These are phyloP conservation scores for Harmothoe impar DNA, from an alignment of 2,888 invertebrate genomes.

Conservation along the genomic window DNA sequence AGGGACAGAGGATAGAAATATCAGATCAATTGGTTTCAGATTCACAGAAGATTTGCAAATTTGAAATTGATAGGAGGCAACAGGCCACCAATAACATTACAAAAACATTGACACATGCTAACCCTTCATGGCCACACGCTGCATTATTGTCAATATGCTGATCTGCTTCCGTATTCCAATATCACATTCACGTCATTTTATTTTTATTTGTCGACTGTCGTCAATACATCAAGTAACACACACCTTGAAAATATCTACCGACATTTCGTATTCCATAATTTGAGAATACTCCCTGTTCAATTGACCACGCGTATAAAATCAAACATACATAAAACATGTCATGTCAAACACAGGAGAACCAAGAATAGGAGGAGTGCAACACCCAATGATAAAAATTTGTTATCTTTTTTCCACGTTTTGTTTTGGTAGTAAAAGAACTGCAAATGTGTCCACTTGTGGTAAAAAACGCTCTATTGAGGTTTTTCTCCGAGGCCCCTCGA, in stretches of 20 bases:
- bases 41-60: too few relatives aligned
- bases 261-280: background rate
- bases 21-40: too few relatives aligned
- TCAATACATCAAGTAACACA: slow-evolving; percentile 15
- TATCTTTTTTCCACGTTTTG: background rate
- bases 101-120: too few relatives aligned
- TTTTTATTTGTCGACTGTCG: too few relatives aligned
- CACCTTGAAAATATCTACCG: slow-evolving; percentile 55
- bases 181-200: background rate
- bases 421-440: slow-evolving; percentile 35
- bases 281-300: background rate
- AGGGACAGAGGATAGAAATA: too few relatives aligned
- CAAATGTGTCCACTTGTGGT: slow-evolving; percentile 38
- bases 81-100: too few relatives aligned
- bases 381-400: background rate
- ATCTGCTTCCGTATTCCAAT: background rate
- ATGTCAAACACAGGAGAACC: background rate
- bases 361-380: slow-evolving; percentile 40
- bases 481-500: background rate
- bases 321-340: background rate
- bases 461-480: background rate
- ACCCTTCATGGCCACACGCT: too few relatives aligned
- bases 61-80: too few relatives aligned
- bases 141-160: background rate
- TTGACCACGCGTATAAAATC: background rate